Evolutionary conservation across 2,888 invertebrate species (phyloP), one percentile per base, ranked within the genome.

Genomic region (Oeneis ivallda): DNA sequence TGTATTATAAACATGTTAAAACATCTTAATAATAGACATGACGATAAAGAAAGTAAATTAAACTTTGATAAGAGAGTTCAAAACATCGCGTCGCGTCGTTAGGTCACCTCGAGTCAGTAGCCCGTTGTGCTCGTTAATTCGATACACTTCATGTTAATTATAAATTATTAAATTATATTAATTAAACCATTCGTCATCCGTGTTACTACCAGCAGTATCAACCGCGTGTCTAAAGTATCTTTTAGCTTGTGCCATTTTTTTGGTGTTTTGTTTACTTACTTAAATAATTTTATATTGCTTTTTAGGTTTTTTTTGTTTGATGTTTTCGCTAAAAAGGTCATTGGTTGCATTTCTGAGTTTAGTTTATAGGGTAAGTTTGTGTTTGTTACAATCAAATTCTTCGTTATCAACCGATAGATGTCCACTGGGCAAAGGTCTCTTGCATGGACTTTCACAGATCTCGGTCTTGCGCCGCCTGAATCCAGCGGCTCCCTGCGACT

Each of bases 271-370:
- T 39, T 39, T 39, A 47, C n/a, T n/a, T n/a, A n/a, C n/a, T n/a
- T n/a, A 15, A 5, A 9, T 15, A 15, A 47, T 15, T 7, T 52
- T 1, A 10, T 53, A 4, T 41, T n/a, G 13, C 17, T 57, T 0
- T 19, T 5, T 8, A 19, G 17, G 26, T 57, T 43, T 57, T 26
- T n/a, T 8, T 26, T 32, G 11, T n/a, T 58, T 58, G 11, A 58
- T 58, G 58, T 58, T 47, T 34, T 58, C 58, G 10, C 19, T 60
- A 49, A 60, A 49, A 39, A 60, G 60, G 15, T 37, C 39, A 0
- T 8, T 49, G 50, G 17, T 60, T 37, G 19, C 60, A n/a, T 8
- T 50, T 7, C 17, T 60, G 17, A 13, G 49, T 19, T 60, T 49
- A 17, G 50, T 60, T 17, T 17, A 60, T 9, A 49, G 37, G 60